Evolutionary conservation across 2,113 vertebrate genomes (phyloP), one percentile per base, ranked within the genome.

Genomic region (Tichodroma muraria): DNA sequence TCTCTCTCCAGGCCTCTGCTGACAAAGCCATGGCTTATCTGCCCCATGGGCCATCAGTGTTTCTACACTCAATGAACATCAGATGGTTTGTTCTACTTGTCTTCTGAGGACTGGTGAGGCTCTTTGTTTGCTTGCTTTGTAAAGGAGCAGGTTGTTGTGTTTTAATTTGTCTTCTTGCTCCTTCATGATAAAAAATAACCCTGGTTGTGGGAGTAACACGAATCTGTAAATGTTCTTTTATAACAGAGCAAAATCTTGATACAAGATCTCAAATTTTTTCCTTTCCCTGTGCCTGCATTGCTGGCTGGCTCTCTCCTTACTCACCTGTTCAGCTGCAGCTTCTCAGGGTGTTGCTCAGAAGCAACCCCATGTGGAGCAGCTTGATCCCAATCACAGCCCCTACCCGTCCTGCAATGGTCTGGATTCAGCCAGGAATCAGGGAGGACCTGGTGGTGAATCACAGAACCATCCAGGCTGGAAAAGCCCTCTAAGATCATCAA

Each of bases 361-460:
- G 11, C 42, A 92, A 6, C 15, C 19, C 56, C 7, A 4, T 0
- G 0, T 44, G 61, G n/a, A 61, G 24, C 59, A 68, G 10, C 4
- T 37, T 54, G 42, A 63, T 31, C 52, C 33, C 21, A 66, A 49
- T 61, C 44, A 44, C 81, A 73, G 40, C 30, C 54, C 38, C 38
- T 10, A 9, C 33, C 72, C 59, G 63, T 40, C 81, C 50, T 85
- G 61, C 20, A 18, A 10, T 17, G 53, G 12, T 20, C 76, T 86
- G 44, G 40, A 61, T 53, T 65, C 59, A 83, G 37, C n/a, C 57
- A 60, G 57, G 57, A 57, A 38, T 60, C 79, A 76, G 35, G 19
- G 30, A 79, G 27, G 63, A 68, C 13, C 40, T 11, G 4, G 14
- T 60, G 72, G 8, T 42, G 53, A 63, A 54, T 35, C 75, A 56